These are phyloP conservation scores for Microctonus brassicae DNA, from an alignment of 2,888 invertebrate species.

Conservation along the genomic window DNA sequence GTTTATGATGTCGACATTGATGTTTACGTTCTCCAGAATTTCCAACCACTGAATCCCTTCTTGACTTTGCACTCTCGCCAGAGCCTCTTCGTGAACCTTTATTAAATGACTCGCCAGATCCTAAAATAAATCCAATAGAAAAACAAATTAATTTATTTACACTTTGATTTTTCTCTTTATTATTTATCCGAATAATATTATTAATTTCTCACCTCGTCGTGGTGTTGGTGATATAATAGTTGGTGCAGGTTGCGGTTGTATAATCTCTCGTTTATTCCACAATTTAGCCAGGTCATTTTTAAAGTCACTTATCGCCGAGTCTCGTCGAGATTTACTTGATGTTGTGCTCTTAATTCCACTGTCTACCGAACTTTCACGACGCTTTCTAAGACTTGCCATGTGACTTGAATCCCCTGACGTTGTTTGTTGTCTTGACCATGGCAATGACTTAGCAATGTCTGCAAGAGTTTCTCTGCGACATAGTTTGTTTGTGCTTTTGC, in stretches of 20 bases:
- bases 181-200: too few species aligned
- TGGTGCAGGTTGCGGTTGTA: slow-evolving; percentile 59
- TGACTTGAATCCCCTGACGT: slow-evolving; percentile 72
- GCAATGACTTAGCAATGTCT: slow-evolving; percentile 86
- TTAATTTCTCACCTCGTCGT: slow-evolving; percentile 58
- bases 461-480: slow-evolving; percentile 89
- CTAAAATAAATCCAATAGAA: too few species aligned
- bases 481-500: slow-evolving; percentile 71
- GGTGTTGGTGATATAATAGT: slow-evolving; percentile 65
- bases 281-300: slow-evolving; percentile 80
- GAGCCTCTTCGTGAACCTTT: slow-evolving; percentile 75
- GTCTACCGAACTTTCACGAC: slow-evolving; percentile 91
- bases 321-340: slow-evolving; percentile 80
- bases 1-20: slow-evolving; percentile 64
- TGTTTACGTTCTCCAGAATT: slow-evolving; percentile 63
- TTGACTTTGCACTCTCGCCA: slow-evolving; percentile 78
- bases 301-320: slow-evolving; percentile 79
- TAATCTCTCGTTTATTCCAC: slow-evolving; percentile 71
- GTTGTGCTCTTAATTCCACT: slow-evolving; percentile 80
- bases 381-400: slow-evolving; percentile 73
- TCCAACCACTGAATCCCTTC: slow-evolving; percentile 76
- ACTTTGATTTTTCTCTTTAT: too few species aligned
- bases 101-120: slow-evolving; percentile 75
- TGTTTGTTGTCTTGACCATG: slow-evolving; percentile 81
- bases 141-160: too few species aligned